A percentile compares a stretch with the other conserved stretches of the same genome.
These are phyloP conservation scores for Pheosia tremula DNA, from an alignment of 2,888 invertebrate species.

Conservation along the genomic window DNA sequence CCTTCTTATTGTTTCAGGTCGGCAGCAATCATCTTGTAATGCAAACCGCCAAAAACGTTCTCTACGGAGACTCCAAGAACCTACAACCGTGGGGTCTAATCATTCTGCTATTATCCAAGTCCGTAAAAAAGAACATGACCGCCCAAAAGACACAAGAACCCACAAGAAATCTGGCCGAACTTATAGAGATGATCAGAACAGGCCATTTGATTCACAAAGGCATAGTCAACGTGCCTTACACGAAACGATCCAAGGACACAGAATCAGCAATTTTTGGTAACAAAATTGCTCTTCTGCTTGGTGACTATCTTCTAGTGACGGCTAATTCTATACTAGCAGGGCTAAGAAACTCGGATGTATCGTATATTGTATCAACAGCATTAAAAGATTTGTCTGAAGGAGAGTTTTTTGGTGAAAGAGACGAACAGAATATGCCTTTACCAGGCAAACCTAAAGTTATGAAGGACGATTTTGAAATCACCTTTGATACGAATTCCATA, in stretches of 20 bases:
- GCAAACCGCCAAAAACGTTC: slow-evolving; percentile 92
- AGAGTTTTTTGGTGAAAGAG: slow-evolving; percentile 91
- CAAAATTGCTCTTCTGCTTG: slow-evolving; percentile 93
- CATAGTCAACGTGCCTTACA: slow-evolving; percentile 76
- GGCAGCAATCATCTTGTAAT: slow-evolving; percentile 94
- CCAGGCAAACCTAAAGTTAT: slow-evolving; percentile 85
- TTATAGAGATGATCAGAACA: slow-evolving; percentile 94
- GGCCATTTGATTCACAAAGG: slow-evolving; percentile 92
- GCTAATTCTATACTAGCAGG: slow-evolving; percentile 92
- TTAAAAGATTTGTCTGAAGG: slow-evolving; percentile 92
- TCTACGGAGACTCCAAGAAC: slow-evolving; percentile 93
- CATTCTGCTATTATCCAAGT: slow-evolving; percentile 92
- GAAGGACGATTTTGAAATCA: slow-evolving; percentile 61
- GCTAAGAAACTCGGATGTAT: slow-evolving; percentile 88
- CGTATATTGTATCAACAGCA: slow-evolving; percentile 92
- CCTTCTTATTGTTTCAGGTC: slow-evolving; percentile 69
- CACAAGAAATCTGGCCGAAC: slow-evolving; percentile 83
- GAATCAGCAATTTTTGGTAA: slow-evolving; percentile 94
- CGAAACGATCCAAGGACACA: slow-evolving; percentile 83
- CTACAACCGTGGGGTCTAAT: slow-evolving; percentile 95
- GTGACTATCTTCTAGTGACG: slow-evolving; percentile 93
- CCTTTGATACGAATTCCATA: slow-evolving; percentile 71
- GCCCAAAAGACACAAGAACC: slow-evolving; percentile 83
- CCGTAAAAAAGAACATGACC: slow-evolving; percentile 84
- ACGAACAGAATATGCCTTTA: slow-evolving; percentile 89